Base-by-base conservation (phyloP, 2,888 invertebrate species). In the Dascillus cervinus region DNA sequence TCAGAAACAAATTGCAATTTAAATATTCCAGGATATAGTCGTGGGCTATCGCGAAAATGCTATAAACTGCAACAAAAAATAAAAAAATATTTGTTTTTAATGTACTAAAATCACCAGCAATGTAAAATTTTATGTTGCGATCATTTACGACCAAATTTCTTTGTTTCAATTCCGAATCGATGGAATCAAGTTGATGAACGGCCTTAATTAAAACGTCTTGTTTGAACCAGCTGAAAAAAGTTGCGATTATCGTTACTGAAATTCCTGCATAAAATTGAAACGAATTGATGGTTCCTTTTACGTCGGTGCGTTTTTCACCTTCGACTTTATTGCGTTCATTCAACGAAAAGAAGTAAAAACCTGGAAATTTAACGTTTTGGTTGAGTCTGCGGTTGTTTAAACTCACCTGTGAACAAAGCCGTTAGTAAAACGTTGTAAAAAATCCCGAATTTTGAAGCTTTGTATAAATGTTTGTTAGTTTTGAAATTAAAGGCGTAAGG, bases 1-100 rank as follows among this genome's bases (percentile, higher is more conserved):
- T 26, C 8, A 44, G 26, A 19, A 40, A 40, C 34, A 44, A 32
- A 14, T 36, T 43, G 32, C 44, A 44, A 19, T 44, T 44, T 15
- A 41, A 22, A 13, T 31, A 29, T 31, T 44, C 44, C 29, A 43
- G n/a, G n/a, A n/a, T n/a, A n/a, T n/a, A n/a, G n/a, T n/a, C n/a
- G n/a, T n/a, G n/a, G n/a, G n/a, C n/a, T n/a, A n/a, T n/a, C n/a
- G n/a, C n/a, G n/a, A n/a, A n/a, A n/a, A n/a, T n/a, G n/a, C n/a
- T n/a, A n/a, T n/a, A n/a, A n/a, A n/a, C n/a, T n/a, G n/a, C n/a
- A n/a, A n/a, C n/a, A n/a, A n/a, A n/a, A n/a, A n/a, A n/a, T n/a
- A n/a, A n/a, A n/a, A n/a, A n/a, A n/a, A n/a, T n/a, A n/a, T n/a
- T n/a, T n/a, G n/a, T n/a, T n/a, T n/a, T n/a, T n/a, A n/a, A n/a